Conservation (phyloP, 2,113 vertebrate species). For the Cyphomyrus discorhynchus region DNA sequence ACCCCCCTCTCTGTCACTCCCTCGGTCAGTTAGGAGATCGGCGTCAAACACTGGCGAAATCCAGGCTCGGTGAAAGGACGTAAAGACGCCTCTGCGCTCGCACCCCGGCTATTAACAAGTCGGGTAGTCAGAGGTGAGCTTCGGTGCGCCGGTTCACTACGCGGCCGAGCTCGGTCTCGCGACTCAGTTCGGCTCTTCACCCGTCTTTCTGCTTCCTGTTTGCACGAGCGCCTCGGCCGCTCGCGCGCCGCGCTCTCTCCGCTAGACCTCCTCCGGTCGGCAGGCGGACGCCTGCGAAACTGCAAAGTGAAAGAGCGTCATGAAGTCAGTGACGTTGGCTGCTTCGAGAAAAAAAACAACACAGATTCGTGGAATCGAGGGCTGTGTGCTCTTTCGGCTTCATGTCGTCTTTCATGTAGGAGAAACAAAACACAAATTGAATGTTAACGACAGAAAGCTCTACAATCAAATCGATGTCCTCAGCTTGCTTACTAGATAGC, state of each 20-base stretch:
- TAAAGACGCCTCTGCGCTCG: constrained; percentile 11
- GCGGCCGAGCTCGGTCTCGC: neutral
- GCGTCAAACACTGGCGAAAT: constrained; percentile 7
- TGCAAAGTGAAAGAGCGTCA: constrained; percentile 34
- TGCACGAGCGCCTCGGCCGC: constrained; percentile 41
- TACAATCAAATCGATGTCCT: too few relatives aligned
- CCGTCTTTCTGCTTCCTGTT: constrained; percentile 51
- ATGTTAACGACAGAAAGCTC: neutral
- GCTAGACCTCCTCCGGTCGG: neutral
- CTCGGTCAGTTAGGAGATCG: constrained; percentile 9
- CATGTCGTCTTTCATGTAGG: neutral
- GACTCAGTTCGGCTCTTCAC: neutral
- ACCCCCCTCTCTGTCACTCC: constrained; percentile 14
- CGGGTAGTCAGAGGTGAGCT: neutral
- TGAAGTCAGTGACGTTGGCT: constrained; percentile 31
- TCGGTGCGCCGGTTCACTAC: neutral
- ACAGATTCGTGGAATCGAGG: neutral
- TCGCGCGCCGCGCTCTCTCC: constrained; percentile 9
- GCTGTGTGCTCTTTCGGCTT: neutral
- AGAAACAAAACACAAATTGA: neutral
- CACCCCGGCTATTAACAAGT: neutral
- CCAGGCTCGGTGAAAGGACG: constrained; percentile 18
- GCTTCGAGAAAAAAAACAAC: neutral
- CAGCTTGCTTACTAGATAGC: neutral
- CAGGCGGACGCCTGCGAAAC: constrained; percentile 24